phyloP scores from a whole-genome alignment of 2,888 invertebrate genomes.

The Xylophagus ater region DNA sequence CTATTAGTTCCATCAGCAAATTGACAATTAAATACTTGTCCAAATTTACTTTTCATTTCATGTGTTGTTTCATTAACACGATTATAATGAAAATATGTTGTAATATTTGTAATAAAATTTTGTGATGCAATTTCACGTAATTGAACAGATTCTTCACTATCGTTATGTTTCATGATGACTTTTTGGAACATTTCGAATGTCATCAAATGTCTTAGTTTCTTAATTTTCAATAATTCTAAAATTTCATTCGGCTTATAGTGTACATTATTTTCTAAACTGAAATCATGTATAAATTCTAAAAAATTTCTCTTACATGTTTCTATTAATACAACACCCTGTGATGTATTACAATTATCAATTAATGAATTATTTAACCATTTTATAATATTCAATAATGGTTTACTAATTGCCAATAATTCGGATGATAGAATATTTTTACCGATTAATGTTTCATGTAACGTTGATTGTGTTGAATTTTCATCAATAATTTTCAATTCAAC shows the following conservation, averaged over 20 bases:
- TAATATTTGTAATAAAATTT: slow-evolving; percentile 35
- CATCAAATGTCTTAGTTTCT: slow-evolving; percentile 29
- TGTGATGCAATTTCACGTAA: slow-evolving; percentile 34
- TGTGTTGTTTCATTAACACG: slow-evolving; percentile 31
- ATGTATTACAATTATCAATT: slow-evolving; percentile 29
- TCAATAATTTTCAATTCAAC: slow-evolving; percentile 30
- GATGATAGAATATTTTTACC: slow-evolving; percentile 33
- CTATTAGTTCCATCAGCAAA: slow-evolving; percentile 31
- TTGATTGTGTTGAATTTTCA: slow-evolving; percentile 26
- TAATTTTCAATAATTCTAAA: slow-evolving; percentile 29
- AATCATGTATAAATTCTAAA: too few species aligned
- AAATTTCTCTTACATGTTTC: slow-evolving; percentile 33
- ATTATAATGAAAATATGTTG: slow-evolving; percentile 37
- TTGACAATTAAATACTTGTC: slow-evolving; percentile 36
- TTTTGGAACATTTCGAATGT: slow-evolving; percentile 38
- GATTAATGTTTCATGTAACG: slow-evolving; percentile 28
- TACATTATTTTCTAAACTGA: too few species aligned
- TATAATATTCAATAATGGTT: slow-evolving; percentile 30
- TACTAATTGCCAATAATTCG: slow-evolving; percentile 29
- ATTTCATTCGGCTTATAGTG: slow-evolving; percentile 24
- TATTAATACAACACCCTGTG: slow-evolving; percentile 26
- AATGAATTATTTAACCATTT: slow-evolving; percentile 34
- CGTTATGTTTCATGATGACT: slow-evolving; percentile 17
- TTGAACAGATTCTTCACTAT: slow-evolving; percentile 25
- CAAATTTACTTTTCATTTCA: slow-evolving; percentile 36